Evolutionary conservation across 35 echinoderm and acorn worm species (phyloP).

Genomic region (Nesometra sesokonis): DNA sequence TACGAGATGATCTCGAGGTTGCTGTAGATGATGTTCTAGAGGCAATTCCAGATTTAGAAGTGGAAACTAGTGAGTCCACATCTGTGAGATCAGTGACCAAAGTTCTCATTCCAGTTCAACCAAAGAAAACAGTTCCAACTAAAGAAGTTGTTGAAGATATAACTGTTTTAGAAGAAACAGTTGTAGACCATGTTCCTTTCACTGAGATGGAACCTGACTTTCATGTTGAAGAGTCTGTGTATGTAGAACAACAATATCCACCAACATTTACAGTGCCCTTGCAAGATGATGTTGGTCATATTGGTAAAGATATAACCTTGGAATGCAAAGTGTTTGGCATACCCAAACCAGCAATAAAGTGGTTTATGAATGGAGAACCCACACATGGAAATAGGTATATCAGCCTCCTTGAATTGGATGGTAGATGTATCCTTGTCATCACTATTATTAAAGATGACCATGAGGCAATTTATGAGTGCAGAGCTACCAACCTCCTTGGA

Average conservation of each 20-base stretch:
- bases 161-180: background rate
- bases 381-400: slow-evolving; percentile 56
- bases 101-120: background rate
- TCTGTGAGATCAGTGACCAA: background rate
- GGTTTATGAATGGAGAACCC: slow-evolving; percentile 60
- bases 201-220: slow-evolving; percentile 2
- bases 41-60: background rate
- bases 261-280: background rate
- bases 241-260: background rate
- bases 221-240: slow-evolving; percentile 5
- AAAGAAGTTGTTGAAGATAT: background rate
- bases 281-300: background rate
- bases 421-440: slow-evolving; percentile 64
- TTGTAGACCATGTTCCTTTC: background rate
- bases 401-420: slow-evolving; percentile 48
- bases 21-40: background rate
- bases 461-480: slow-evolving; percentile 85
- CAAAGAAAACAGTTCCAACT: background rate
- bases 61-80: background rate
- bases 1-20: background rate
- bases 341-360: slow-evolving; percentile 64
- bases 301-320: slow-evolving; percentile 38
- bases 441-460: slow-evolving; percentile 64
- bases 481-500: slow-evolving; percentile 71
- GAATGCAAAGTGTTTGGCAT: slow-evolving; percentile 57